These are phyloP conservation scores for Odocoileus hemionus DNA, from an alignment of 2,113 vertebrate genomes.

Conservation along the genomic window DNA sequence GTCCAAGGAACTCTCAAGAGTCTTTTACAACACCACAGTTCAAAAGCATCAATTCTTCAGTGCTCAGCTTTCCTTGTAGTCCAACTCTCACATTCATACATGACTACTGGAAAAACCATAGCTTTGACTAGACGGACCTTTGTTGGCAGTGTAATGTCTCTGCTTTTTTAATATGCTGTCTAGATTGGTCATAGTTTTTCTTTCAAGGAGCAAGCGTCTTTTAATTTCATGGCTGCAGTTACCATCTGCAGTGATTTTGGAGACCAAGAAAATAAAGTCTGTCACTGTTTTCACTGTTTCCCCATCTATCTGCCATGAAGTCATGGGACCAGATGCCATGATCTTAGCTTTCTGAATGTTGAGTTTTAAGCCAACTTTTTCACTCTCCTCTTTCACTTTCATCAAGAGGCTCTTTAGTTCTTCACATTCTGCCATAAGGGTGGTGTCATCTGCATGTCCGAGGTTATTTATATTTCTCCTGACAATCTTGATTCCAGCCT, in stretches of 20 bases:
- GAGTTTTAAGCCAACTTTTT: background rate
- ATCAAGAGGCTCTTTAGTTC: background rate
- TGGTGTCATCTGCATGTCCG: background rate
- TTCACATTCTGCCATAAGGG: background rate
- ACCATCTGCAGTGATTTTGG: background rate
- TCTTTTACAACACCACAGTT: background rate
- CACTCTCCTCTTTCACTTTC: background rate
- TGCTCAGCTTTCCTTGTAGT: background rate
- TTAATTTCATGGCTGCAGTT: background rate
- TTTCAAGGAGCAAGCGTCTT: background rate
- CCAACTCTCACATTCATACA: background rate
- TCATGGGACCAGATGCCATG: background rate
- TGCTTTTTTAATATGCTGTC: background rate
- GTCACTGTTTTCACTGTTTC: background rate
- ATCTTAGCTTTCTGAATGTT: background rate
- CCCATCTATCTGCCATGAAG: background rate
- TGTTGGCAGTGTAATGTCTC: background rate
- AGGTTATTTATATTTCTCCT: background rate
- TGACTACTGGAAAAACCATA: background rate
- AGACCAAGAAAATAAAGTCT: background rate
- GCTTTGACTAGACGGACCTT: background rate
- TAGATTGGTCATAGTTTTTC: background rate
- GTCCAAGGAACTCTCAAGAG: background rate
- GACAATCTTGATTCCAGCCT: background rate
- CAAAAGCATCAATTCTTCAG: background rate